Conservation (phyloP, 2,113 vertebrate species). For the Catharus minimus region DNA sequence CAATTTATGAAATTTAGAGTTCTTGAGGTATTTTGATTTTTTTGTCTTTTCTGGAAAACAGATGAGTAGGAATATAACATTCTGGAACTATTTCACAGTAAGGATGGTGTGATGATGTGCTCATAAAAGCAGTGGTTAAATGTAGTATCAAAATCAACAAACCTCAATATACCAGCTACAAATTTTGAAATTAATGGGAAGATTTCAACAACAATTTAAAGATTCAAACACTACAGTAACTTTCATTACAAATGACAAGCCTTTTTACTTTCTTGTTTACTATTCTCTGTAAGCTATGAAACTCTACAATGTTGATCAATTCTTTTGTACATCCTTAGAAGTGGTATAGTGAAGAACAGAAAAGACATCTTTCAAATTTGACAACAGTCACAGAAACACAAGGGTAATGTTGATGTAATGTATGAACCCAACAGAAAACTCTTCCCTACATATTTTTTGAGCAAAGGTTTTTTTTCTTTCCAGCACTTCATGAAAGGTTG, state of each 20-base stretch:
- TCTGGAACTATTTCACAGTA: background rate
- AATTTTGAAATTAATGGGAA: background rate
- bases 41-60: background rate
- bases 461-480: background rate
- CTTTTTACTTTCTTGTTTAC: background rate
- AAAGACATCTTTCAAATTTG: background rate
- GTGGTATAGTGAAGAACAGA: background rate
- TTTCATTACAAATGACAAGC: background rate
- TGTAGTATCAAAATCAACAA: background rate
- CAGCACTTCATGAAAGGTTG: background rate
- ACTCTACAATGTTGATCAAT: background rate
- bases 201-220: background rate
- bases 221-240: background rate
- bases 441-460: background rate
- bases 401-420: background rate
- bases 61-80: background rate
- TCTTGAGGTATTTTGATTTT: background rate
- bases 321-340: background rate
- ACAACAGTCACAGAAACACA: background rate
- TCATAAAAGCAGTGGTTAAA: background rate
- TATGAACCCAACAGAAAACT: background rate
- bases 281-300: background rate
- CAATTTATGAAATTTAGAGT: background rate
- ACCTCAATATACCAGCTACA: accelerated
- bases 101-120: accelerated